Evolutionary conservation across 2,797 vertebrate genomes (phyloP).

Genomic region (Luscinia megarhynchos): DNA sequence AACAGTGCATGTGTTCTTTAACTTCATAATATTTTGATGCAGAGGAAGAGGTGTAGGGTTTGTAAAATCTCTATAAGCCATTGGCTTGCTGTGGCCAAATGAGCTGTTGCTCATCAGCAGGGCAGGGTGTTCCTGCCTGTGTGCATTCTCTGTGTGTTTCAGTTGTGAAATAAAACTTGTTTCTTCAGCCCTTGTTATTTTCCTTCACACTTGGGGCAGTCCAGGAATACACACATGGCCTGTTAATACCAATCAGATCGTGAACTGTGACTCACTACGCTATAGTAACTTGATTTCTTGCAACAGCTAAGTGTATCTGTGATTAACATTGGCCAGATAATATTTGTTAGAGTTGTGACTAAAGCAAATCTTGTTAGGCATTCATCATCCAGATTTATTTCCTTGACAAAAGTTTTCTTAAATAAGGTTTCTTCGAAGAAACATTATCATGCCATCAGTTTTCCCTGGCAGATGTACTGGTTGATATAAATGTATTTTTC

Average conservation of each 20-base stretch:
- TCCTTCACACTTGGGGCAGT: background rate
- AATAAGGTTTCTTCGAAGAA: slow-evolving; percentile 36
- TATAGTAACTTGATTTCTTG: slow-evolving; percentile 3
- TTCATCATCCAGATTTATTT: slow-evolving; percentile 34
- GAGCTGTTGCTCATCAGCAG: background rate
- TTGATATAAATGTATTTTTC: slow-evolving; percentile 4
- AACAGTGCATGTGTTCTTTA: background rate
- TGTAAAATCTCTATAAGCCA: background rate
- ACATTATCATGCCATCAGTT: slow-evolving; percentile 6
- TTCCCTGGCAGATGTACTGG: slow-evolving; percentile 25
- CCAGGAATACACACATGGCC: slow-evolving; percentile 36
- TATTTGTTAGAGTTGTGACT: slow-evolving; percentile 4
- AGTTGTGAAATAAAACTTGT: background rate
- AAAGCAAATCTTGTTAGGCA: background rate
- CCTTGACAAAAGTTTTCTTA: slow-evolving; percentile 45
- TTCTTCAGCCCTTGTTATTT: slow-evolving; percentile 31
- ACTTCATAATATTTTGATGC: background rate
- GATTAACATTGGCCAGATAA: slow-evolving; percentile 1
- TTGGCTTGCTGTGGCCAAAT: background rate
- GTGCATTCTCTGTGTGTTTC: background rate
- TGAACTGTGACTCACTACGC: background rate
- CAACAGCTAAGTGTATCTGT: background rate
- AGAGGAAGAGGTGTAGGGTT: background rate
- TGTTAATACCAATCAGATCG: background rate
- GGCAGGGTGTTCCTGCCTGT: background rate